phyloP scores from a whole-genome alignment of 2,797 vertebrate genomes.

The Characodon lateralis region DNA sequence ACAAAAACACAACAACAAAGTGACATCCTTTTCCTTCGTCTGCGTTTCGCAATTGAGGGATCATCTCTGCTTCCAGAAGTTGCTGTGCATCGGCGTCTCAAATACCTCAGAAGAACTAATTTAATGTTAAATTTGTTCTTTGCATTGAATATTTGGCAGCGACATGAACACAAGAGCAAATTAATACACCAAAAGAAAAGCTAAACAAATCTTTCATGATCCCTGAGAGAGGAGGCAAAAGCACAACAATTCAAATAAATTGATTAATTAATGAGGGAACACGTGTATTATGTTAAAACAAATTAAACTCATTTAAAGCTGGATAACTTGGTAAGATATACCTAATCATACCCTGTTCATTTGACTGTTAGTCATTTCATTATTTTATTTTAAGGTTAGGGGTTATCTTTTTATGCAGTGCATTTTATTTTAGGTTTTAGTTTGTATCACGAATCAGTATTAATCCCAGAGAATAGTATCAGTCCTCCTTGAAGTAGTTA shows the following conservation, averaged over 20 bases:
- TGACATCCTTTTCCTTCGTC: slow-evolving; percentile 6
- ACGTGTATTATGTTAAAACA: background rate
- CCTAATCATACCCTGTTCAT: background rate
- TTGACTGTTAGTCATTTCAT: background rate
- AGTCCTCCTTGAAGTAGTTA: background rate
- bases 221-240: slow-evolving; percentile 3
- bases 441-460: background rate
- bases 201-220: slow-evolving; percentile 37
- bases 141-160: slow-evolving; percentile 6
- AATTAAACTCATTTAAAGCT: background rate
- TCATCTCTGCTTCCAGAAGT: background rate
- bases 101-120: background rate
- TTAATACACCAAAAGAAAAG: slow-evolving; percentile 10
- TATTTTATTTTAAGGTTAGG: background rate
- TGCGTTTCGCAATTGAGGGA: slow-evolving; percentile 33
- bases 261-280: background rate
- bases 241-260: slow-evolving; percentile 7
- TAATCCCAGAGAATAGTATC: background rate
- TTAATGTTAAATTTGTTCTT: background rate
- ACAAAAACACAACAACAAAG: background rate
- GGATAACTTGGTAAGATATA: no score
- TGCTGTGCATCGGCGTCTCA: background rate
- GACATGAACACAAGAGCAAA: background rate
- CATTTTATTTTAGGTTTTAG: background rate
- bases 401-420: background rate